phyloP scores from a whole-genome alignment of 2,888 invertebrate species.

The Abrostola tripartita region DNA sequence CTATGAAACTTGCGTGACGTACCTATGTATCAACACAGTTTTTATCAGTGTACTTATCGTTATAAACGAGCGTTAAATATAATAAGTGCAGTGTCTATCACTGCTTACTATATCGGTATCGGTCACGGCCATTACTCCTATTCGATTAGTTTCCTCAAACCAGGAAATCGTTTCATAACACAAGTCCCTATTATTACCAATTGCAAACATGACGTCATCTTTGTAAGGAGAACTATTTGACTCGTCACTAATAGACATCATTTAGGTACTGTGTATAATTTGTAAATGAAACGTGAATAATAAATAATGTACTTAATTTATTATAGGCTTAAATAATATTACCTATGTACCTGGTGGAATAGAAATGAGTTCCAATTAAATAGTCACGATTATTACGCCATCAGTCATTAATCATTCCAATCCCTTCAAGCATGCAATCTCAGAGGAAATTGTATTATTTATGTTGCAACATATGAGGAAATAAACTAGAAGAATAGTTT shows the following conservation, averaged over 20 bases:
- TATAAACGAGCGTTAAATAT: slow-evolving; percentile 35
- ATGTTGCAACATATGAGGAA: slow-evolving; percentile 2
- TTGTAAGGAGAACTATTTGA: slow-evolving; percentile 37
- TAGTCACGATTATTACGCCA: slow-evolving; percentile 54
- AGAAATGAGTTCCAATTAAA: slow-evolving; percentile 36
- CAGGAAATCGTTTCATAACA: slow-evolving; percentile 69
- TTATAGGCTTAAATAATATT: slow-evolving; percentile 19
- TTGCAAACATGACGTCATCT: slow-evolving; percentile 56
- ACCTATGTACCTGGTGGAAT: not conserved
- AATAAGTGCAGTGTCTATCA: slow-evolving; percentile 39
- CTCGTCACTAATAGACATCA: slow-evolving; percentile 24
- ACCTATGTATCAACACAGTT: slow-evolving; percentile 31
- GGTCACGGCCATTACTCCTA: slow-evolving; percentile 60
- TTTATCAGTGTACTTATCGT: slow-evolving; percentile 43
- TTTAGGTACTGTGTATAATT: slow-evolving; percentile 21
- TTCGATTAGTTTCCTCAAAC: slow-evolving; percentile 59
- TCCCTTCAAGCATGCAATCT: slow-evolving; percentile 38
- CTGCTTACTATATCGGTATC: slow-evolving; percentile 44
- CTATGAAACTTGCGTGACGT: slow-evolving; percentile 36
- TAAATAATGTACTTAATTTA: slow-evolving; percentile 11
- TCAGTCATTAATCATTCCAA: slow-evolving; percentile 51
- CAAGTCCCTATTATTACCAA: slow-evolving; percentile 59
- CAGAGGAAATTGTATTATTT: slow-evolving; percentile 24
- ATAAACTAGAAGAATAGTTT: not conserved
- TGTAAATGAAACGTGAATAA: slow-evolving; percentile 25